Evolutionary conservation across 2,797 vertebrate species (phyloP).

Genomic region (Phyllotis vaccarum): DNA sequence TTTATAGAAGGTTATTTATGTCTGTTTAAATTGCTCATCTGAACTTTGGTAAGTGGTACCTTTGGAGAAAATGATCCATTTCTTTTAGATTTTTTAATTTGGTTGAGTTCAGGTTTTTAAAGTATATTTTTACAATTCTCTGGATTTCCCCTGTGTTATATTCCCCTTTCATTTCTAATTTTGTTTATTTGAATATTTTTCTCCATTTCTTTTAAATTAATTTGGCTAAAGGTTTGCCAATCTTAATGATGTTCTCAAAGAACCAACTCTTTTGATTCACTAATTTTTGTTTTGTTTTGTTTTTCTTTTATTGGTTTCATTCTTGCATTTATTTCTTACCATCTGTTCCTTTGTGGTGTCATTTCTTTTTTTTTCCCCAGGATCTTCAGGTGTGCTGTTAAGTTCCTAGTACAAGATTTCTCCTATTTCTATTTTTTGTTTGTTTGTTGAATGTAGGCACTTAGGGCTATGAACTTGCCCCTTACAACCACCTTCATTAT

Average conservation of each 20-base stretch:
- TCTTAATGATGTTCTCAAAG: neutral
- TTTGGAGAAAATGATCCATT: neutral
- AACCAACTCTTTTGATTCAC: neutral
- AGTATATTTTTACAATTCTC: neutral
- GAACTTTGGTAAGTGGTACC: neutral
- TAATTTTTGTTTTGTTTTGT: neutral
- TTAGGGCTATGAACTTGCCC: neutral
- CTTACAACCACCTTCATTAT: neutral
- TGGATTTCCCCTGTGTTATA: neutral
- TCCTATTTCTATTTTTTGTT: neutral
- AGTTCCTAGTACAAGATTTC: neutral
- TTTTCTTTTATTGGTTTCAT: neutral
- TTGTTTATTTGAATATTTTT: neutral
- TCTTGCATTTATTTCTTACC: neutral
- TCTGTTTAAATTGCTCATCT: neutral
- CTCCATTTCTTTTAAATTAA: neutral
- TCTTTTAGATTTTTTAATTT: neutral
- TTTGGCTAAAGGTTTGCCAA: neutral
- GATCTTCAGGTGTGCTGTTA: neutral
- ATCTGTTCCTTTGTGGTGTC: neutral
- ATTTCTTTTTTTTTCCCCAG: neutral
- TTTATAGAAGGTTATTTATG: neutral
- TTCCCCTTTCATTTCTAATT: neutral
- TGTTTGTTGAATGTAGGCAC: neutral
- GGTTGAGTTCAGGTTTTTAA: neutral